Conservation (phyloP, 2,797 vertebrate genomes). For the Neosalanx taihuensis region DNA sequence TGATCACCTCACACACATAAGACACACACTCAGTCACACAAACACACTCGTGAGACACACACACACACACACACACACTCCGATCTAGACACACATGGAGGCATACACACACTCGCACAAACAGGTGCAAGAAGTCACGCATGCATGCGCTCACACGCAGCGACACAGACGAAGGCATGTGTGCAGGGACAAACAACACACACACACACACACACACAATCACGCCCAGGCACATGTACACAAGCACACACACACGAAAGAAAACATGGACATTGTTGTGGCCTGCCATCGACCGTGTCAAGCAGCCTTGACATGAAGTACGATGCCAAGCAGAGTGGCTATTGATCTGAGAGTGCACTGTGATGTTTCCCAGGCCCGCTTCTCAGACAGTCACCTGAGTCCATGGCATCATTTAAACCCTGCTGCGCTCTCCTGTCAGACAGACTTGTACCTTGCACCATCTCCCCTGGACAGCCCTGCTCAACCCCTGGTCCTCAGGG, state of each 20-base stretch:
- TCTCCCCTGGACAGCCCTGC: too few relatives aligned
- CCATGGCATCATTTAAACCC: neutral
- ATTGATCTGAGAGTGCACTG: neutral
- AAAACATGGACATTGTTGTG: constrained; percentile 41
- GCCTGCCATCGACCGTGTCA: constrained; percentile 1
- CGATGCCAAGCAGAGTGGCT: neutral
- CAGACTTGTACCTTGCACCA: too few relatives aligned
- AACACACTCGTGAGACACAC: constrained; percentile 37
- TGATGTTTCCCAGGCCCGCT: neutral
- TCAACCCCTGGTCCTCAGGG: too few relatives aligned
- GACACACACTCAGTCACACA: constrained; percentile 41
- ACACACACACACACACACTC: constrained; percentile 19
- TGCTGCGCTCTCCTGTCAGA: neutral
- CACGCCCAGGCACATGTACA: too few relatives aligned
- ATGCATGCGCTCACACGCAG: neutral
- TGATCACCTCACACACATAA: too few relatives aligned
- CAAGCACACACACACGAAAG: constrained; percentile 42
- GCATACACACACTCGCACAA: neutral
- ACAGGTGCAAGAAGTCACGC: constrained; percentile 5
- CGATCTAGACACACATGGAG: too few relatives aligned
- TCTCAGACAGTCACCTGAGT: neutral
- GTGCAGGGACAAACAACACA: neutral
- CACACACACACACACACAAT: neutral
- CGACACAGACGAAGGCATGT: neutral
- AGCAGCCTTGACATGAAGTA: neutral